Conservation (phyloP, 1,140 invertebrate genomes). For the Drosophila simulans region DNA sequence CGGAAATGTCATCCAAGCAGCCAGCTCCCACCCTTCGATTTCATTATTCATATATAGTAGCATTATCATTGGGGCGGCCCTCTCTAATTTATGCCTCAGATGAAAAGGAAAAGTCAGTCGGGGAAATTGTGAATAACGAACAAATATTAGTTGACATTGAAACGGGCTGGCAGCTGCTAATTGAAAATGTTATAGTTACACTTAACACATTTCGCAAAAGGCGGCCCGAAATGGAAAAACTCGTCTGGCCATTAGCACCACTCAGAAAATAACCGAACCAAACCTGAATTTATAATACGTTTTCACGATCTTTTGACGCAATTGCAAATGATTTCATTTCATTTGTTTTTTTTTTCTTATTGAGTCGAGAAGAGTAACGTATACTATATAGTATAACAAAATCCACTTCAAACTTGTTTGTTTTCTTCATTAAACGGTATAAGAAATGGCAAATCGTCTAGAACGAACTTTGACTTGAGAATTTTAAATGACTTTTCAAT, state of each 20-base stretch:
- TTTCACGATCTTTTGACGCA: conserved; percentile 42
- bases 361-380: conserved; percentile 9
- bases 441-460: conserved; percentile 1
- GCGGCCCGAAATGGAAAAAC: conserved; percentile 48
- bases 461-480: conserved; percentile 27
- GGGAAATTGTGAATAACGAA: conserved; percentile 15
- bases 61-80: neutral
- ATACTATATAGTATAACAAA: conserved; percentile 11
- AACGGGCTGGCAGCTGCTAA: conserved; percentile 34
- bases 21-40: conserved; percentile 19
- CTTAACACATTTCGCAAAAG: conserved; percentile 44
- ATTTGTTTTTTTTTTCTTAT: neutral
- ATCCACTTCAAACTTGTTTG: conserved; percentile 9
- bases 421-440: conserved; percentile 3
- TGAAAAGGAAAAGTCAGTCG: conserved; percentile 44
- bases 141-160: conserved; percentile 49
- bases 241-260: conserved; percentile 53
- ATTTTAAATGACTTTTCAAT: conserved; percentile 8
- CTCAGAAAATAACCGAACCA: conserved; percentile 22
- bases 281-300: conserved; percentile 37
- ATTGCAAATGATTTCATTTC: conserved; percentile 44
- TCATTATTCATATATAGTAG: neutral
- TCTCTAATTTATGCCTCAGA: conserved; percentile 22
- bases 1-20: conserved; percentile 57
- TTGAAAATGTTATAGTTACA: conserved; percentile 64